A percentile compares a stretch with the other conserved stretches of the same genome.
Conservation (phyloP, 2,113 vertebrate genomes). For the Galbula dea region DNA sequence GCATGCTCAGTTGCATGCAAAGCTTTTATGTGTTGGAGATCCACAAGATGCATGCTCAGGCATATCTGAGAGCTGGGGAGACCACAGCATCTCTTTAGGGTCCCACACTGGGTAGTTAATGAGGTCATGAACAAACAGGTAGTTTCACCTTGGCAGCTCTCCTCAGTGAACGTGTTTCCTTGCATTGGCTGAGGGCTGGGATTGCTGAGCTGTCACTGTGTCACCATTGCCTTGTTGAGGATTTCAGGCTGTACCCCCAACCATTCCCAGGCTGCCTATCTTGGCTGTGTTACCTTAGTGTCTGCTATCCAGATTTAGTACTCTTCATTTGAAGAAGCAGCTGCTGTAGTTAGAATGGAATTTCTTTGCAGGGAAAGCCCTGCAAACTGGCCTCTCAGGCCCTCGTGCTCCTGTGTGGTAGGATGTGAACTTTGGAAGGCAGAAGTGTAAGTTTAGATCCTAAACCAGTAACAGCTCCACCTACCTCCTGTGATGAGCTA, state of each 20-base stretch:
- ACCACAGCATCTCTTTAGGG: neutral
- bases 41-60: neutral
- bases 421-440: neutral
- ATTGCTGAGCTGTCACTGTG: rapidly evolving
- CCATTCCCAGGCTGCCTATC: rapidly evolving
- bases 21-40: neutral
- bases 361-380: neutral
- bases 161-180: neutral
- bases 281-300: rapidly evolving
- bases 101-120: neutral
- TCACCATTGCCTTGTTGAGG: neutral
- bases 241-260: neutral
- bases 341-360: neutral
- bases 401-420: too few relatives aligned
- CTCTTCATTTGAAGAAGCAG: neutral
- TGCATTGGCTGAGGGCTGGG: neutral
- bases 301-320: too few relatives aligned
- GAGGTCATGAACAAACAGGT: neutral
- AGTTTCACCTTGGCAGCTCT: neutral
- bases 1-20: neutral
- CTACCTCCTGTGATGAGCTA: too few relatives aligned
- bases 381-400: neutral
- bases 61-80: neutral
- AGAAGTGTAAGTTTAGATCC: neutral
- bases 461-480: too few relatives aligned